Base-by-base conservation (phyloP, 2,888 invertebrate genomes). In the Rhabditophanes sp. region DNA sequence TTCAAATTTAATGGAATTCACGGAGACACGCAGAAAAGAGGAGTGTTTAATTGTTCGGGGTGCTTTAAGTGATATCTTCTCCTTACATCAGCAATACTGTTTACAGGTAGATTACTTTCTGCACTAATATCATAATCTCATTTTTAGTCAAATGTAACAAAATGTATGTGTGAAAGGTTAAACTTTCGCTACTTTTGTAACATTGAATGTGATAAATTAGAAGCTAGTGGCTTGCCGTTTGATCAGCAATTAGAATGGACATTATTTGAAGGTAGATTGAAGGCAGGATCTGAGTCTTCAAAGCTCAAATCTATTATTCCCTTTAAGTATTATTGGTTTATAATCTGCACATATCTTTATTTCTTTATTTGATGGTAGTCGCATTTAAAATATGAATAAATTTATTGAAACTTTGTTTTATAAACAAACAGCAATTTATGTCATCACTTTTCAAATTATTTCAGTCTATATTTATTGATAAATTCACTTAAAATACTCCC, bases 1-100 rank as follows among this genome's bases (percentile, higher is more conserved):
- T 3, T 42, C 47, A 16, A 41, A 37, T 12, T 25, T 46, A 20
- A 26, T 46, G 35, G 42, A 46, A 21, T 47, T 34, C 20, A 24
- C 48, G 9, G 52, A 52, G 25, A 46, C 46, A 9, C 28, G 24
- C n/a, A 31, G 51, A 1, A 37, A 29, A 9, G 37, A 52, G 15
- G 46, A 46, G 27, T 46, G 46, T 15, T 28, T 46, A 17, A 46
- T 46, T 28, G 41, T 46, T 12, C 52, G 46, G 11, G 33, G 50
- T 11, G 32, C 23, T 4, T 33, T 46, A 12, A 38, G 47, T 8
- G 47, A 51, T 14, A 46, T 46, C 22, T 46, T 43, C 30, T 20
- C 34, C 11, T 41, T 46, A 17, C 46, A 46, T 25, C 46, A 46
- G 21, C 47, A 53, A 20, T 51, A 41, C 26, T 46, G 46, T 26